Conservation (phyloP, 2,113 vertebrate genomes). For the Climacteris rufus region DNA sequence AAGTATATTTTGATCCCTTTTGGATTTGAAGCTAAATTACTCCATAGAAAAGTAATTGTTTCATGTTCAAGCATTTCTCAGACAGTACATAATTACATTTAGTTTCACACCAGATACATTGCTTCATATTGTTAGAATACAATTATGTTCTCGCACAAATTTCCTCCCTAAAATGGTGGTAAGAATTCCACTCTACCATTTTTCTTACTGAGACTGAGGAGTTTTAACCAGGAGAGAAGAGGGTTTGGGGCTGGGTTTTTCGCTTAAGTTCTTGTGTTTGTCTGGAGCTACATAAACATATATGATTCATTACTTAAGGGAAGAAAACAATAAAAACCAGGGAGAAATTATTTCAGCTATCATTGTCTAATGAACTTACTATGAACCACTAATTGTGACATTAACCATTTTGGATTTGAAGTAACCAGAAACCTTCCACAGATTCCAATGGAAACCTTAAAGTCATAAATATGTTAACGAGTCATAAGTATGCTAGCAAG, state of each 20-base stretch:
- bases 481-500: background rate
- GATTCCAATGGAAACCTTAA: background rate
- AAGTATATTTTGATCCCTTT: background rate
- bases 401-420: background rate
- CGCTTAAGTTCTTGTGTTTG: background rate
- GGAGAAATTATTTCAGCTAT: background rate
- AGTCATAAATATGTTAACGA: background rate
- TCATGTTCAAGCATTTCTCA: background rate
- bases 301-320: background rate
- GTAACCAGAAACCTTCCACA: background rate
- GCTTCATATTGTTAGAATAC: constrained; percentile 25
- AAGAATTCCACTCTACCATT: background rate
- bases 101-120: background rate
- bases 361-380: background rate
- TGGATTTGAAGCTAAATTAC: background rate
- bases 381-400: background rate
- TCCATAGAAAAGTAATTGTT: background rate
- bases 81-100: background rate
- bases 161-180: background rate
- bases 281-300: background rate
- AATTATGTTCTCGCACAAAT: background rate
- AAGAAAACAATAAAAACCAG: background rate
- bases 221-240: background rate
- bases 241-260: background rate
- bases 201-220: background rate